Conservation (phyloP, 2,888 invertebrate species). For the Dorcus parallelipipedus region DNA sequence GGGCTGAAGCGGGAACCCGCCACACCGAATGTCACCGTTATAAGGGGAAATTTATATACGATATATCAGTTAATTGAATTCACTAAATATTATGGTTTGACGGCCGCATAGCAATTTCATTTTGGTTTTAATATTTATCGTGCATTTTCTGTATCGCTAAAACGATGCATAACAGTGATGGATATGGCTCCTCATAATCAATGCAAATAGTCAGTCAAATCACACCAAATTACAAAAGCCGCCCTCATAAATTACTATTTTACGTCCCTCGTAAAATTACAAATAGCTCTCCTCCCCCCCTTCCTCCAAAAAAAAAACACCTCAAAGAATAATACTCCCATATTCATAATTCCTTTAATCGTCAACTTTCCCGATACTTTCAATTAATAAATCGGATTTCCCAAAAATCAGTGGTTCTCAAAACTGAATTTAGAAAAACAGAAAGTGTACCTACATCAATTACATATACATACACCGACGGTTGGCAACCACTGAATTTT, state of each 20-base stretch:
- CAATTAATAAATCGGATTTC: too few relatives aligned
- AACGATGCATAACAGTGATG: slow-evolving; percentile 15
- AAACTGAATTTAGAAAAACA: too few relatives aligned
- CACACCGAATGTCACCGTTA: slow-evolving; percentile 38
- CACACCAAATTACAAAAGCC: neutral
- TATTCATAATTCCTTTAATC: too few relatives aligned
- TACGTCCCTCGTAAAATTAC: neutral
- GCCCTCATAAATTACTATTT: neutral
- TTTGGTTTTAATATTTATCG: slow-evolving; percentile 39
- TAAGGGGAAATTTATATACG: slow-evolving; percentile 43
- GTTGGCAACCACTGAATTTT: too few relatives aligned
- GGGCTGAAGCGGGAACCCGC: slow-evolving; percentile 26
- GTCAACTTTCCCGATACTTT: too few relatives aligned
- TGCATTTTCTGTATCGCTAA: slow-evolving; percentile 26
- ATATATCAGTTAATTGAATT: slow-evolving; percentile 46
- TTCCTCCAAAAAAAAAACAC: too few relatives aligned
- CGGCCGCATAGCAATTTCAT: slow-evolving; percentile 37
- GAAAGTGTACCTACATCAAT: too few relatives aligned
- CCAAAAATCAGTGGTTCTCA: too few relatives aligned
- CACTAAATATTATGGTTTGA: slow-evolving; percentile 42
- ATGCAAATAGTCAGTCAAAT: slow-evolving; percentile 1
- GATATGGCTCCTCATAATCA: slow-evolving; percentile 12
- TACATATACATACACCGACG: too few relatives aligned
- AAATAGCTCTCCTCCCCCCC: too few relatives aligned
- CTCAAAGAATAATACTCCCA: too few relatives aligned